A percentile compares a stretch with the other conserved stretches of the same genome.
These are phyloP conservation scores for Mus minutoides DNA, from an alignment of 2,797 vertebrate genomes.

Conservation along the genomic window DNA sequence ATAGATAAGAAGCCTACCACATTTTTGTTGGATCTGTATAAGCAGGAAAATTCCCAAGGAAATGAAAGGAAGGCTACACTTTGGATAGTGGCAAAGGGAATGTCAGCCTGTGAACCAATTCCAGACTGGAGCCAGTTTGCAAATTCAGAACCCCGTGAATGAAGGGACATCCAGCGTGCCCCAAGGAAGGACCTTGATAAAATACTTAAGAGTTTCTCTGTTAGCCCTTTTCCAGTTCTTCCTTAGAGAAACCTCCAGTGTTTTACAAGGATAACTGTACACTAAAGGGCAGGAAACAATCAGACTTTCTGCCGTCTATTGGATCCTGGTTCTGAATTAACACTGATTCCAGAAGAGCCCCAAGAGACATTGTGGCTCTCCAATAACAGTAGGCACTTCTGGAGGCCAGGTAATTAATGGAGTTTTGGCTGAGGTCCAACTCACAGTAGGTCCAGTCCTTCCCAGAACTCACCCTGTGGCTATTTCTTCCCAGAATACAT, in stretches of 20 bases:
- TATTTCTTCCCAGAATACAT: background rate
- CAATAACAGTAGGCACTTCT: background rate
- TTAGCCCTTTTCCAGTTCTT: background rate
- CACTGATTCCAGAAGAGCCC: background rate
- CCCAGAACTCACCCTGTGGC: background rate
- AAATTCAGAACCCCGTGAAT: background rate
- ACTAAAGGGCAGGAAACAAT: background rate
- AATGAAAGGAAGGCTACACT: background rate
- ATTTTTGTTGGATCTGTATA: background rate
- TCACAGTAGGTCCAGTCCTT: background rate
- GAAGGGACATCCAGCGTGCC: background rate
- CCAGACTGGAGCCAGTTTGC: background rate
- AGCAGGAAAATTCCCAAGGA: background rate
- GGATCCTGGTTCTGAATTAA: background rate
- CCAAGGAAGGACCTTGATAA: background rate
- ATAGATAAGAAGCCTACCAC: background rate
- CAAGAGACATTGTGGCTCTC: background rate
- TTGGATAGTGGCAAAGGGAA: background rate
- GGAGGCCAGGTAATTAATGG: background rate
- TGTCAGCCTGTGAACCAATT: background rate
- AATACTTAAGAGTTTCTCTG: background rate
- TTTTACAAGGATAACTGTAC: background rate
- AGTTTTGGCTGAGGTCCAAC: background rate
- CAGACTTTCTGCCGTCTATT: background rate
- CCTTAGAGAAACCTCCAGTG: background rate